Evolutionary conservation across 2,797 vertebrate genomes (phyloP).

Genomic region (Scolopax bukidnonensis): DNA sequence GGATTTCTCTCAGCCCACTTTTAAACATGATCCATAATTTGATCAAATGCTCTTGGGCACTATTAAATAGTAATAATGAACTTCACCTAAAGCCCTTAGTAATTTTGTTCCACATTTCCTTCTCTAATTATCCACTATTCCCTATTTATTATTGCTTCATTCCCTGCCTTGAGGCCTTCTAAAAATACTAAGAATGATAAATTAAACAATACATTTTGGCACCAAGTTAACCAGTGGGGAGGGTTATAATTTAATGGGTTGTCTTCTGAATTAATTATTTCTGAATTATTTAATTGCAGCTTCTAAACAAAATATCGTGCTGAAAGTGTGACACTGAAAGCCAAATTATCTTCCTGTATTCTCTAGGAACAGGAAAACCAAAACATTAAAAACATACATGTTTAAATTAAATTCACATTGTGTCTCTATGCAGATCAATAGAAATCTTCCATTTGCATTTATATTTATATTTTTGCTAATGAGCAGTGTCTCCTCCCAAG

Average conservation of each 20-base stretch:
- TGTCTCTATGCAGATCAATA: background rate
- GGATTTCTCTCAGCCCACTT: slow-evolving; percentile 75
- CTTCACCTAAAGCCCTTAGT: slow-evolving; percentile 86
- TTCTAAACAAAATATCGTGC: slow-evolving; percentile 79
- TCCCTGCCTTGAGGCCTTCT: slow-evolving; percentile 81
- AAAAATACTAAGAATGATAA: slow-evolving; percentile 85
- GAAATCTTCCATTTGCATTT: slow-evolving; percentile 6
- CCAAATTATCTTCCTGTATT: background rate
- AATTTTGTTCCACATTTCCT: slow-evolving; percentile 85
- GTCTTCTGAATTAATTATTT: slow-evolving; percentile 85
- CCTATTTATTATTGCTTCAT: slow-evolving; percentile 85
- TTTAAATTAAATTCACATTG: background rate
- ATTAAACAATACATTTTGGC: slow-evolving; percentile 84
- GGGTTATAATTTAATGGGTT: slow-evolving; percentile 82
- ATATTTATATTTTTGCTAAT: slow-evolving; percentile 51
- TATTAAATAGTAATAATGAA: slow-evolving; percentile 86
- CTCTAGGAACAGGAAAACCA: background rate
- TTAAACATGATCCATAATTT: slow-evolving; percentile 81
- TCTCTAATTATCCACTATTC: slow-evolving; percentile 84
- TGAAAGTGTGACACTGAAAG: slow-evolving; percentile 56
- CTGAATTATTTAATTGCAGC: slow-evolving; percentile 81
- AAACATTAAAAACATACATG: background rate
- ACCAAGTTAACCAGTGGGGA: slow-evolving; percentile 81
- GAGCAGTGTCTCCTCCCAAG: slow-evolving; percentile 6
- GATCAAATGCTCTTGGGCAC: slow-evolving; percentile 83